A percentile compares a stretch with the other conserved stretches of the same genome.
phyloP scores from a whole-genome alignment of 2,888 invertebrate genomes.

The Calameuta idolon region DNA sequence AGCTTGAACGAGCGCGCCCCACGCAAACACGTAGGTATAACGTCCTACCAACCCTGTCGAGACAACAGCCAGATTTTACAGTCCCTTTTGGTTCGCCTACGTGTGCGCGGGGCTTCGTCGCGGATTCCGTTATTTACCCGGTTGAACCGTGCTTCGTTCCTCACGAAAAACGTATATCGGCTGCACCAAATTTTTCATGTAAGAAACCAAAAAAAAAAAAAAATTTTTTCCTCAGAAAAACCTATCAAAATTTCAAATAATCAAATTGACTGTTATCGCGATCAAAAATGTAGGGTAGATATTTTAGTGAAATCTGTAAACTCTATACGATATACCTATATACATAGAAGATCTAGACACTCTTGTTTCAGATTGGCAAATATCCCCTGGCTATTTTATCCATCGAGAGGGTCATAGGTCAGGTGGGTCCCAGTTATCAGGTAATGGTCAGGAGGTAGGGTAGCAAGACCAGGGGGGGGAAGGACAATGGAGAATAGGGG shows the following conservation, averaged over 20 bases:
- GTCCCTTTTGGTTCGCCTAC: conserved; percentile 30
- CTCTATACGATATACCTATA: too few species aligned
- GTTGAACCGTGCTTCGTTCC: background rate
- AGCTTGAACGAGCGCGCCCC: conserved; percentile 26
- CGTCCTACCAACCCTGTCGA: conserved; percentile 18
- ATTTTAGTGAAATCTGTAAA: too few species aligned
- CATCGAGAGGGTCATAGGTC: conserved; percentile 50
- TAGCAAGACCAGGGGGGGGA: conserved; percentile 15
- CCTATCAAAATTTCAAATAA: too few species aligned
- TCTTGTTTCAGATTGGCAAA: conserved; percentile 49
- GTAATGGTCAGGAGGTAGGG: conserved; percentile 17
- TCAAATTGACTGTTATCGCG: too few species aligned
- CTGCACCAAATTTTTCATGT: too few species aligned
- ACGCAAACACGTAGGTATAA: conserved; percentile 14
- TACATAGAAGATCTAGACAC: too few species aligned
- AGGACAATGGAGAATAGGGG: background rate
- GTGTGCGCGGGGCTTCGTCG: conserved; percentile 48
- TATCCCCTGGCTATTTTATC: conserved; percentile 51
- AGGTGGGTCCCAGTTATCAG: conserved; percentile 20
- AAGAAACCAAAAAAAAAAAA: too few species aligned
- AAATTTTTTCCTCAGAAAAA: too few species aligned
- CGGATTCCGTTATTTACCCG: conserved; percentile 48
- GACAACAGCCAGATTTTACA: conserved; percentile 41
- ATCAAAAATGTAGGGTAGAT: too few species aligned
- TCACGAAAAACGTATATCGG: too few species aligned